phyloP scores from a whole-genome alignment of 2,797 vertebrate species.

The Aeoliscus strigatus region DNA sequence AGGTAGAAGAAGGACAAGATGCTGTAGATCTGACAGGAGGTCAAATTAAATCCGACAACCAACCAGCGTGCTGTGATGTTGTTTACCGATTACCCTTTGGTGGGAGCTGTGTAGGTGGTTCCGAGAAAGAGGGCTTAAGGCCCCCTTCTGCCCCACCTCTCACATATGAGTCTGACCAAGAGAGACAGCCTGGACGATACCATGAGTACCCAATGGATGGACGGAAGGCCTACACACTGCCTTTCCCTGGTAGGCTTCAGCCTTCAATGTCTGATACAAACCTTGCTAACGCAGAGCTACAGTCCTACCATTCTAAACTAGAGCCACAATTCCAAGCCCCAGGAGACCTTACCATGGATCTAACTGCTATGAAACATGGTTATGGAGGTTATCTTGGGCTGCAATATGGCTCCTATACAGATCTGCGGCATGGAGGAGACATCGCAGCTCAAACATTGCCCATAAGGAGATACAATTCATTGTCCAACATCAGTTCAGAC shows the following conservation, averaged over 20 bases:
- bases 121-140: slow-evolving; percentile 79
- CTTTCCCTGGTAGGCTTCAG: slow-evolving; percentile 84
- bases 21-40: slow-evolving; percentile 85
- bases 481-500: slow-evolving; percentile 94
- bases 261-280: slow-evolving; percentile 98
- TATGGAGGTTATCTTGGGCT: slow-evolving; percentile 88
- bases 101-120: slow-evolving; percentile 82
- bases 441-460: slow-evolving; percentile 81
- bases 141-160: slow-evolving; percentile 73
- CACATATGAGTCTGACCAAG: slow-evolving; percentile 75
- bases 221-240: slow-evolving; percentile 81
- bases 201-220: slow-evolving; percentile 81
- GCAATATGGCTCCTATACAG: slow-evolving; percentile 95
- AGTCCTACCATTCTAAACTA: slow-evolving; percentile 80
- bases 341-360: slow-evolving; percentile 81
- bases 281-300: slow-evolving; percentile 84
- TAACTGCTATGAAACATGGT: slow-evolving; percentile 86
- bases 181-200: slow-evolving; percentile 74
- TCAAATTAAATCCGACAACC: slow-evolving; percentile 87
- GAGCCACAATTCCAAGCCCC: slow-evolving; percentile 81
- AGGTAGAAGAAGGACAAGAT: slow-evolving; percentile 81
- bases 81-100: slow-evolving; percentile 96
- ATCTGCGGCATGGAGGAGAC: slow-evolving; percentile 88
- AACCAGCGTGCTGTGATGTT: slow-evolving; percentile 91
- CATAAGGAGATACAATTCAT: slow-evolving; percentile 90